Evolutionary conservation across 1,140 invertebrate genomes (phyloP), one percentile per base, ranked within the genome.

Genomic region (Samia ricini): DNA sequence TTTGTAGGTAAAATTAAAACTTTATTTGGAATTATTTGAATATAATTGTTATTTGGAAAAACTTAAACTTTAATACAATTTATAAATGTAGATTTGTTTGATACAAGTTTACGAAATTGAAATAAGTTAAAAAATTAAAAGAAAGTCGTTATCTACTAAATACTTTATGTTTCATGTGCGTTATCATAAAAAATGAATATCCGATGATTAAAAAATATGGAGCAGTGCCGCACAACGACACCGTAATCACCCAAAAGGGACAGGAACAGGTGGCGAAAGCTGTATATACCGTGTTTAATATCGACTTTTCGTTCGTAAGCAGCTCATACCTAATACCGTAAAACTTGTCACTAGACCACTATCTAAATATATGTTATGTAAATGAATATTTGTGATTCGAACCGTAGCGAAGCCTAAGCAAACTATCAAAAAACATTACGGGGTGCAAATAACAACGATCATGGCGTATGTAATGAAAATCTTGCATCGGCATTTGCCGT

Each of bases 371-470:
- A 68, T 66, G 54, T 55, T 62, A 69, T 26, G 51, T 63, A 66
- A 61, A 56, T 58, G 62, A 22, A 74, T 70, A 73, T 64, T 67
- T 60, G 59, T 63, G 66, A 68, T 60, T 57, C 48, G 56, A 68
- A 66, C 66, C 58, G 71, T 57, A 63, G 65, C 61, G 65, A 63
- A 50, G 57, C 80, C 81, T 83, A 82, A 81, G 77, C 75, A 81
- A 86, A 88, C 85, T 88, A 86, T 88, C 77, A 87, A 87, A 87
- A 87, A 87, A 82, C 81, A 89, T 89, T 86, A 89, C 86, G 81
- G 86, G 83, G 86, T 89, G 86, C 82, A 89, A 89, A 89, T 89
- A 88, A 86, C 77, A 84, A 86, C 81, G 83, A 89, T 87, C 79
- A 88, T 81, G 81, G 81, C 74, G 81, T 85, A 88, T 85, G 77